phyloP scores from a whole-genome alignment of 2,113 vertebrate species.

The Scopus umbretta region DNA sequence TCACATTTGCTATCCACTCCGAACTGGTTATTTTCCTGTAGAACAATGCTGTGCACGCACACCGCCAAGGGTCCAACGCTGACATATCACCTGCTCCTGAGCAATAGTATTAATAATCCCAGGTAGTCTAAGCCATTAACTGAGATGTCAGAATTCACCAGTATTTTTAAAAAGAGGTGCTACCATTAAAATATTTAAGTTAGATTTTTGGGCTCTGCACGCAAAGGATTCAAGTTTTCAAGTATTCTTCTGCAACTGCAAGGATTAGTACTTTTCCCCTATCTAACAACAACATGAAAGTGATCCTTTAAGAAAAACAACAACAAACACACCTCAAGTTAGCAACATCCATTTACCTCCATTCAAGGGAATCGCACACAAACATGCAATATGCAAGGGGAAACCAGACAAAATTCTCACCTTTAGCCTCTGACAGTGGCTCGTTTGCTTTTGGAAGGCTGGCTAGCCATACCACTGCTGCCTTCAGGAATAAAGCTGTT shows the following conservation, averaged over 20 bases:
- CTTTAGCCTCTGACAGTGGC: neutral
- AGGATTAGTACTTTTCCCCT: neutral
- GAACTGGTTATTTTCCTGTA: neutral
- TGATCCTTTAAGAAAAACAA: neutral
- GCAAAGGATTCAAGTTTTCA: neutral
- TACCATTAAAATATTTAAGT: neutral
- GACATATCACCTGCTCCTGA: neutral
- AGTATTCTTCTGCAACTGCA: neutral
- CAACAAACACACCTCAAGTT: neutral
- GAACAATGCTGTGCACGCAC: neutral
- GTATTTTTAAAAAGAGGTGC: neutral
- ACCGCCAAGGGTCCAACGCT: rapidly evolving
- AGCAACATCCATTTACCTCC: neutral
- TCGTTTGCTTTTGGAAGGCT: neutral
- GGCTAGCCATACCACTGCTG: neutral
- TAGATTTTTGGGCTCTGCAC: neutral
- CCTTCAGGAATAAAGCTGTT: neutral
- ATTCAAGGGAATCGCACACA: neutral
- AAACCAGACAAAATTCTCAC: neutral
- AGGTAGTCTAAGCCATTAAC: neutral
- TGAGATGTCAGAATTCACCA: neutral
- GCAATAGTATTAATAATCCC: neutral
- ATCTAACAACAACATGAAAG: neutral
- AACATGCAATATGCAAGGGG: no score
- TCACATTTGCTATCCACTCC: neutral